Evolutionary conservation across 92 coral and sea anemone genomes (phyloP), one percentile per base, ranked within the genome.

Genomic region (Epizoanthus scotinus): DNA sequence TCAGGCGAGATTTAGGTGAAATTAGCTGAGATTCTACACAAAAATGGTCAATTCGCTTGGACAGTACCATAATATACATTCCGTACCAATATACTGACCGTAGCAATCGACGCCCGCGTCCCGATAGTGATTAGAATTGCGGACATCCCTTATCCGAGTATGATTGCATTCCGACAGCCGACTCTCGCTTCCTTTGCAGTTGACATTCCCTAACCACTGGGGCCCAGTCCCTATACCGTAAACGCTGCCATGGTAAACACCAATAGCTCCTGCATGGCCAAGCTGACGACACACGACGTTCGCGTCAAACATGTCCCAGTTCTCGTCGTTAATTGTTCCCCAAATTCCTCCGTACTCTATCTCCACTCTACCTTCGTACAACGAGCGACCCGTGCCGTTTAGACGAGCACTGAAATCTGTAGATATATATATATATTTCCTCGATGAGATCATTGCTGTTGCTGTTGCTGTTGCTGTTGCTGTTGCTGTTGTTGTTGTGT

Each of bases 251-350:
- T 53, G 77, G 29, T 20, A 53, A 18, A 70, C 77, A 6, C 22
- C 60, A 44, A 27, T 17, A 9, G 77, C 56, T 6, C 60, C 77
- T 19, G 77, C 56, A 28, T 25, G 44, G 21, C 77, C 60, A 3
- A 70, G 53, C 22, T 70, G 77, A 27, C 77, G 77, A 28, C 77
- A 70, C 18, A 47, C 60, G 5, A 70, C 77, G 21, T 70, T 53
- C 9, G 77, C 77, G 36, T 70, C 77, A 14, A 19, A 24, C 56
- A 44, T 40, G 31, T 70, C 60, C 77, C 77, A 70, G 0, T 59
- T n/a, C 27, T 17, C 31, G 14, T 70, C 60, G 26, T 28, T 24
- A 24, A 70, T 53, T 38, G 77, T 40, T 20, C 77, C 77, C 77
- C 77, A 70, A 12, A 70, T 26, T 17, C 58, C 77, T 53, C 77